Evolutionary conservation across 1,140 invertebrate species (phyloP).

Genomic region (Drosophila tsacasi): DNA sequence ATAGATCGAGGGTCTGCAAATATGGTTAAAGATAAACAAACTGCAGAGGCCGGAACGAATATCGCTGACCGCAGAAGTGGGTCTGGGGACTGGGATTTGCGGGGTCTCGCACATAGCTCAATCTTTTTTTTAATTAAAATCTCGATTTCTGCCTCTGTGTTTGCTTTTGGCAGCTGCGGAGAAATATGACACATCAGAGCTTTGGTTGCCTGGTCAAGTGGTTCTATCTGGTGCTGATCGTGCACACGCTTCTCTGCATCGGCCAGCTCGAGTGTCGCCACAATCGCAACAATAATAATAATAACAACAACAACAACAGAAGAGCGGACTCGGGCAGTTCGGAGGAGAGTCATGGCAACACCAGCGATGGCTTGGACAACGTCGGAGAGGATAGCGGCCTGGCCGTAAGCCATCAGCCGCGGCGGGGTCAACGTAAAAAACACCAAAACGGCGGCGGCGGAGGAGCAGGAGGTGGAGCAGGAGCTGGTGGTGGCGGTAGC

Average conservation of each 20-base stretch:
- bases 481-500: conserved; percentile 3
- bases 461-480: conserved; percentile 6
- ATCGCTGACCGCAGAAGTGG: neutral
- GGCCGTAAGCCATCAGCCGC: conserved; percentile 33
- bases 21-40: conserved; percentile 40
- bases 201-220: conserved; percentile 72
- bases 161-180: conserved; percentile 48
- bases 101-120: neutral
- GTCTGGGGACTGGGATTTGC: neutral
- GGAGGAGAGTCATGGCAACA: conserved; percentile 62
- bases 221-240: conserved; percentile 78
- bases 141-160: conserved; percentile 32
- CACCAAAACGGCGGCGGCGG: conserved; percentile 26
- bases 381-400: conserved; percentile 53
- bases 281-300: conserved; percentile 64
- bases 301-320: conserved; percentile 56
- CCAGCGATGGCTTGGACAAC: conserved; percentile 52
- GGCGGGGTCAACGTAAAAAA: conserved; percentile 60
- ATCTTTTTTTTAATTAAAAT: conserved; percentile 25
- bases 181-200: conserved; percentile 72
- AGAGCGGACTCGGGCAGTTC: conserved; percentile 57
- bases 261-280: conserved; percentile 70
- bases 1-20: conserved; percentile 50
- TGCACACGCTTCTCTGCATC: conserved; percentile 70
- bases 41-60: conserved; percentile 11